Base-by-base conservation (phyloP, 2,113 vertebrate genomes). In the Tautogolabrus adspersus region DNA sequence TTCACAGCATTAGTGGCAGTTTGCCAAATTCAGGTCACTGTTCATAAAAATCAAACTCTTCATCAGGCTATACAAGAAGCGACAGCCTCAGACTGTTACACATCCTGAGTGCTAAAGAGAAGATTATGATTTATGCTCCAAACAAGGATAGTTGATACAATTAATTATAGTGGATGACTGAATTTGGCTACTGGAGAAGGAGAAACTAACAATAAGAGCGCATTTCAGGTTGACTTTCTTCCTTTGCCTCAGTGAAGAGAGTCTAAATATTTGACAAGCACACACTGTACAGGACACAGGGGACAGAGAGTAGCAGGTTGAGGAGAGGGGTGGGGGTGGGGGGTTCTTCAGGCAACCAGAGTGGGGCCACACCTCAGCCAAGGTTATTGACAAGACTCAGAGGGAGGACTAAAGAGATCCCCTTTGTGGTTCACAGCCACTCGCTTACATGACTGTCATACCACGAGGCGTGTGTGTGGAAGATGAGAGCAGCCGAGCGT, bases 401-500 rank as follows among this genome's bases (percentile, higher is more conserved):
- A 47, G 21, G 52, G 75, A 44, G 77, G 72, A 81, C 74, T 54
- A 77, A 62, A 65, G 68, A 77, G 65, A 87, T 69, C 63, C 58
- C 54, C 77, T 83, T 55, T 77, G 83, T 77, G 81, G 79, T 86
- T 89, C 75, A 47, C 82, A 85, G 79, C 57, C 79, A 65, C 82
- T 82, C 49, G 37, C 81, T 78, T 75, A 77, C 81, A 79, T 26
- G 57, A 69, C 81, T 81, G 81, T 88, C 87, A 76, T 23, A 71
- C 77, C 70, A 69, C 68, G 26, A 78, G 86, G 66, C 26, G 21
- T 66, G 62, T 21, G 69, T 7, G 21, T 79, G 64, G 75, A 80
- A 65, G 79, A 89, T 58, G 75, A 66, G 84, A 82, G 86, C 82
- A 64, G 69, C 70, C 3, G 19, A 84, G 75, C 22, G 22, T 26